Percentiles rank a stretch among this genome's conserved stretches.
These are phyloP conservation scores for Camelus bactrianus DNA, from an alignment of 2,113 vertebrate species.

Conservation along the genomic window DNA sequence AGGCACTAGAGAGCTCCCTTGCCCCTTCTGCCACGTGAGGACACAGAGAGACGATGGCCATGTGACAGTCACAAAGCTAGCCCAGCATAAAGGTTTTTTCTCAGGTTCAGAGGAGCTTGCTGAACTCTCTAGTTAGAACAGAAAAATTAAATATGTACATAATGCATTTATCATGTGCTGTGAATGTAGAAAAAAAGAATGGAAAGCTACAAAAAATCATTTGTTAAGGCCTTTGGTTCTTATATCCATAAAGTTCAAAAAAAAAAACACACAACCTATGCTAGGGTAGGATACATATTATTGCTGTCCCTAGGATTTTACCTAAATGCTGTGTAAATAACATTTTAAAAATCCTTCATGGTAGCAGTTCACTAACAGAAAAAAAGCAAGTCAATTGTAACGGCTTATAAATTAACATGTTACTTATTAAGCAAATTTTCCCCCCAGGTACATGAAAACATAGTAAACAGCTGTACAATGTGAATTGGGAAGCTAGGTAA, in stretches of 20 bases:
- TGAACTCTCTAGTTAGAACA: background rate
- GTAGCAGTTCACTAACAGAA: slow-evolving; percentile 43
- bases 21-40: too few species aligned
- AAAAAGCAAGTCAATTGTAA: slow-evolving; percentile 7
- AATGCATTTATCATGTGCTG: background rate
- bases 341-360: background rate
- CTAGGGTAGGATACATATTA: slow-evolving; percentile 1
- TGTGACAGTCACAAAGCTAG: background rate
- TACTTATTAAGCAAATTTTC: background rate
- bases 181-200: slow-evolving; percentile 15
- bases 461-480: background rate
- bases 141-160: slow-evolving; percentile 3
- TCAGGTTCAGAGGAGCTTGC: slow-evolving; percentile 16
- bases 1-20: too few species aligned
- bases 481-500: background rate
- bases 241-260: background rate
- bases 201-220: slow-evolving; percentile 20
- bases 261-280: slow-evolving; percentile 22
- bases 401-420: slow-evolving; percentile 27
- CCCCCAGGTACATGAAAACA: background rate
- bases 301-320: slow-evolving; percentile 14
- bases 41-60: background rate
- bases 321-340: slow-evolving; percentile 3
- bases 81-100: background rate
- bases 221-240: background rate